Evolutionary conservation across 2,888 invertebrate genomes (phyloP).

Genomic region (Netelia melanura): DNA sequence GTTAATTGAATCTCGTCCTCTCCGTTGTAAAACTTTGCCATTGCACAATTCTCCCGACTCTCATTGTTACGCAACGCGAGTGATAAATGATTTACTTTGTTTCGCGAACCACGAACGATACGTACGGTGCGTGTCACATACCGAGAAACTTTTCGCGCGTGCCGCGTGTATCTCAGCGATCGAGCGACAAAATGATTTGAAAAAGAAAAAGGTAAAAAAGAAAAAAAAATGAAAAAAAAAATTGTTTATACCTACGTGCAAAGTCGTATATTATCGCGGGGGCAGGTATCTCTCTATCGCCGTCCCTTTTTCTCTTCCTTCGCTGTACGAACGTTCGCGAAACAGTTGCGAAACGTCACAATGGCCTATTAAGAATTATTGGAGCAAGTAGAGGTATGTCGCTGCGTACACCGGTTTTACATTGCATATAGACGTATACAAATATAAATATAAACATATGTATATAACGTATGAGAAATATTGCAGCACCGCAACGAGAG

Average conservation of each 20-base stretch:
- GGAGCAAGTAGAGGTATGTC: slow-evolving; percentile 72
- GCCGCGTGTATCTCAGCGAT: slow-evolving; percentile 19
- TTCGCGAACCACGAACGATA: slow-evolving; percentile 5
- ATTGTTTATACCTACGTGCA: slow-evolving; percentile 13
- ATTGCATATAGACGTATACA: neutral
- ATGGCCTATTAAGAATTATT: slow-evolving; percentile 74
- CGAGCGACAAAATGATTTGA: slow-evolving; percentile 27
- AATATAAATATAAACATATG: neutral
- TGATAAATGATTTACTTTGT: slow-evolving; percentile 40
- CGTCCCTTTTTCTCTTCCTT: slow-evolving; percentile 24
- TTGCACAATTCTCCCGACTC: neutral
- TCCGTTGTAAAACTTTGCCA: neutral
- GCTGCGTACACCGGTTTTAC: slow-evolving; percentile 46
- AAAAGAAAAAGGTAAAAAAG: slow-evolving; percentile 7
- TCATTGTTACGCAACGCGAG: neutral
- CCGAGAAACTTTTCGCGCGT: slow-evolving; percentile 59
- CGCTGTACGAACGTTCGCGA: slow-evolving; percentile 7
- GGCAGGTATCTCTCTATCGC: slow-evolving; percentile 53
- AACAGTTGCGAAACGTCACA: slow-evolving; percentile 69
- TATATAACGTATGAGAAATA: neutral
- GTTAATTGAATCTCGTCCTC: neutral
- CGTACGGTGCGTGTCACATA: slow-evolving; percentile 26
- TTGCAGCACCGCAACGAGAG: neutral
- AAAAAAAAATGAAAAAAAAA: slow-evolving; percentile 9
- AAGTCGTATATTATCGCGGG: slow-evolving; percentile 55